Evolutionary conservation across 2,797 vertebrate genomes (phyloP).

Genomic region (Artibeus jamaicensis): DNA sequence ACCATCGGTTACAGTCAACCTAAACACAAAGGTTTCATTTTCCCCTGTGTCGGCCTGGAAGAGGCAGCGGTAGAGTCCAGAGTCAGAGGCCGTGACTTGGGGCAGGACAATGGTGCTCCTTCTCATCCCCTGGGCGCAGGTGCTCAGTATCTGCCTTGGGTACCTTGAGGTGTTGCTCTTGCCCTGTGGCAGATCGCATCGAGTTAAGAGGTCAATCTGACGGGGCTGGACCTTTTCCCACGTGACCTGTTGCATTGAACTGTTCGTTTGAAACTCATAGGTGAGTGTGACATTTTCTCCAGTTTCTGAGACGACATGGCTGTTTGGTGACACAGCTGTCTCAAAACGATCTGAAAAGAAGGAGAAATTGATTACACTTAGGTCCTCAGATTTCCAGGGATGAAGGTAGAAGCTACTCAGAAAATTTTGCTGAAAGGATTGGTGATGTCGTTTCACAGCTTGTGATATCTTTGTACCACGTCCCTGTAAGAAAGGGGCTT

Average conservation of each 20-base stretch:
- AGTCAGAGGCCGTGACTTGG: constrained; percentile 76
- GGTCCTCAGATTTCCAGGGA: no score
- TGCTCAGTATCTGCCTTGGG: constrained; percentile 67
- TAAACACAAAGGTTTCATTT: constrained; percentile 76
- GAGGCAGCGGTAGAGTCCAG: constrained; percentile 82
- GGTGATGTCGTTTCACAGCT: neutral
- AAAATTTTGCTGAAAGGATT: neutral
- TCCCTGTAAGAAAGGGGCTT: neutral
- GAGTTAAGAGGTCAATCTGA: constrained; percentile 75
- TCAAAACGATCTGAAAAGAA: constrained; percentile 81
- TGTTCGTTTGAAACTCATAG: constrained; percentile 73
- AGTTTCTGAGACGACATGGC: constrained; percentile 56
- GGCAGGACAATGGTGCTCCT: constrained; percentile 75
- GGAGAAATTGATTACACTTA: neutral
- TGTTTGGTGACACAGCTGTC: neutral
- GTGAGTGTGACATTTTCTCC: constrained; percentile 82
- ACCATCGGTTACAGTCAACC: constrained; percentile 81
- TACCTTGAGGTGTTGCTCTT: constrained; percentile 81
- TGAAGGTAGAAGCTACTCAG: neutral
- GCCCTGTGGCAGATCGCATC: constrained; percentile 78
- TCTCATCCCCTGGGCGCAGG: constrained; percentile 77
- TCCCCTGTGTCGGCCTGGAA: constrained; percentile 78
- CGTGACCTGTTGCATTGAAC: constrained; percentile 70
- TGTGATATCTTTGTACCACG: neutral
- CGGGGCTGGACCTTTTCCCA: constrained; percentile 83